Base-by-base conservation (phyloP, 2,797 vertebrate species). In the Sebastes nivosus region DNA sequence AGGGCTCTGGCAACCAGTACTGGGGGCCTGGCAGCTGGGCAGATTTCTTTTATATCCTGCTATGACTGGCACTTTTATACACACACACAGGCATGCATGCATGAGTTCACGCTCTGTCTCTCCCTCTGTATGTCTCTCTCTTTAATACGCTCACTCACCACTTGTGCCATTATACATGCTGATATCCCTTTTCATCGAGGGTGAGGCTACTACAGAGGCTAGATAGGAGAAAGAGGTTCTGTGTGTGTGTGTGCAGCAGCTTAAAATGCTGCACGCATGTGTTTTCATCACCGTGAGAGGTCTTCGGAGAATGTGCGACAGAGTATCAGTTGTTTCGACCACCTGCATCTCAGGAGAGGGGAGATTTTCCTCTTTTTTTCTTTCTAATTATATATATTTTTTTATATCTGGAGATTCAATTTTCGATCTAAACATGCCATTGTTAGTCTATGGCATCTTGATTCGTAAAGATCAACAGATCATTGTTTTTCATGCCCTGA, bases 61-160 rank as follows among this genome's bases (percentile, higher is more conserved):
- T 86, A 82, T 92, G 87, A 92, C 86, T 89, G 87, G 82, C 88
- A 91, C 80, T 91, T 93, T 91, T 75, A 88, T 82, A 86, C 83
- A 84, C 86, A 82, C 81, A 87, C 80, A 78, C 36, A 84, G 72
- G 77, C 79, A 84, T 72, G 75, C 84, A 76, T 85, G 67, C 75
- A 85, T 75, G 79, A 79, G 58, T 84, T 63, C 65, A 77, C 71
- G 73, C 61, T 80, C 75, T 68, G 46, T 74, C 79, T 85, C 84
- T 74, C 71, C 25, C 38, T 69, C 86, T 78, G 25, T 50, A 64
- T 66, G 61, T 74, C 76, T 77, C 74, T 78, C 80, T 68, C 77
- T 77, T 83, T 82, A 89, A 85, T 79, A 64, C 50, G 58, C 74
- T 82, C 78, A 80, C 81, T 88, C 83, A 75, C 58, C 86, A 82